phyloP scores from a whole-genome alignment of 2,888 invertebrate species.

The Cheiracanthium punctorium region DNA sequence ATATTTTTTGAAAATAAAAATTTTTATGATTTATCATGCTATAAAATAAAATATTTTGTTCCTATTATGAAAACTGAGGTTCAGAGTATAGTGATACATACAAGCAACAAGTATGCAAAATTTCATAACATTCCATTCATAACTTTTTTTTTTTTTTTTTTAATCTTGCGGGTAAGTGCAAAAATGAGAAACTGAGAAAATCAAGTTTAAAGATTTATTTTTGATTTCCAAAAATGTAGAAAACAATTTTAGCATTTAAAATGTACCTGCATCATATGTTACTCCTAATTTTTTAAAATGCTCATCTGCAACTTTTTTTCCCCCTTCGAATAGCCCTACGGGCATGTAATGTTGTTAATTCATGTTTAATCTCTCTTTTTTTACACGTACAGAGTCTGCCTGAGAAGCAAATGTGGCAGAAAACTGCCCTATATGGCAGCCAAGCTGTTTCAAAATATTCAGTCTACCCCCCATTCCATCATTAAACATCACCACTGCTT shows the following conservation, averaged over 20 bases:
- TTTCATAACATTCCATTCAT: no score
- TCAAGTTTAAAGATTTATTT: conserved; percentile 1
- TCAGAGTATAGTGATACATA: no score
- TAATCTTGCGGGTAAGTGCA: background rate
- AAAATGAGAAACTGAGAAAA: conserved; percentile 5
- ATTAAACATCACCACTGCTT: conserved; percentile 6
- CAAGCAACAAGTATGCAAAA: no score
- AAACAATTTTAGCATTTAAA: background rate
- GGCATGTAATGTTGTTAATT: background rate
- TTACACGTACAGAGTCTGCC: background rate
- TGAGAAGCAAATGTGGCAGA: background rate
- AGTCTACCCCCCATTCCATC: background rate
- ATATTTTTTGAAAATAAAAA: background rate
- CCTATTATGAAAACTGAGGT: no score
- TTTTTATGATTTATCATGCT: background rate
- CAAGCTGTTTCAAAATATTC: conserved; percentile 5
- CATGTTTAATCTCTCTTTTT: background rate
- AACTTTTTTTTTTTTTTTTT: no score
- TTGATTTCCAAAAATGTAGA: background rate
- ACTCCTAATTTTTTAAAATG: no score
- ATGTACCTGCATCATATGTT: background rate
- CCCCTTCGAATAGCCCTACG: conserved; percentile 1
- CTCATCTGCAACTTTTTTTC: background rate
- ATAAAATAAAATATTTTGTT: no score
- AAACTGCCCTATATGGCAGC: background rate